These are phyloP conservation scores for Sebastes kiyomatsui DNA, from an alignment of 2,797 vertebrate species.

Conservation along the genomic window DNA sequence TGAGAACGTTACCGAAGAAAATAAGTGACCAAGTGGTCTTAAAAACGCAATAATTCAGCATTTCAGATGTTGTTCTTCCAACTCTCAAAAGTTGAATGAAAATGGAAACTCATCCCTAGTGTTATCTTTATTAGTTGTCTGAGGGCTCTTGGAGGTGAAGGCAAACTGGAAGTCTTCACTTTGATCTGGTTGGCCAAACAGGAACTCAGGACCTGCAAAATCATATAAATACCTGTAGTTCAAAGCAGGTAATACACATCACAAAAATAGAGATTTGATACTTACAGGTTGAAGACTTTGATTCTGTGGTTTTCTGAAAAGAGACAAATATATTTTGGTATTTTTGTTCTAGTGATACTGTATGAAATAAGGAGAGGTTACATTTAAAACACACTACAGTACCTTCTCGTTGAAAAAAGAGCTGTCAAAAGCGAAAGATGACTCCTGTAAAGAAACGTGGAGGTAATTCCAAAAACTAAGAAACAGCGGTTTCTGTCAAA, in stretches of 20 bases:
- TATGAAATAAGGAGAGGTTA: background rate
- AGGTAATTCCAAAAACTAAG: constrained; percentile 4
- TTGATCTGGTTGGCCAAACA: constrained; percentile 75
- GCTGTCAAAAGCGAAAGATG: constrained; percentile 74
- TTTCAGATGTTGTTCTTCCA: background rate
- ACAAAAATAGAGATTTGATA: constrained; percentile 5
- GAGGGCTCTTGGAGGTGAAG: constrained; percentile 68
- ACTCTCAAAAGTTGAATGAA: constrained; percentile 78
- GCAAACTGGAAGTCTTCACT: constrained; percentile 79
- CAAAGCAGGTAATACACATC: background rate
- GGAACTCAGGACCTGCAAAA: constrained; percentile 70
- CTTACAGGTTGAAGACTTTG: constrained; percentile 72
- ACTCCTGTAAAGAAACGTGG: constrained; percentile 69
- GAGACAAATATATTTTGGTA: background rate
- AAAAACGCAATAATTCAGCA: background rate
- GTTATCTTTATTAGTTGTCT: constrained; percentile 40
- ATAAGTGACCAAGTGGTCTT: background rate
- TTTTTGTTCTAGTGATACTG: background rate
- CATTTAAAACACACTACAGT: background rate
- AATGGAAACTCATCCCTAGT: constrained; percentile 74
- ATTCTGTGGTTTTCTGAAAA: constrained; percentile 73
- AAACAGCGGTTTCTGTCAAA: background rate
- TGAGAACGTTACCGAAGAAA: background rate
- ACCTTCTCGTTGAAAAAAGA: constrained; percentile 83
- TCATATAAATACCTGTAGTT: background rate